Percentiles rank a stretch among this genome's conserved stretches.
Evolutionary conservation across 1,140 invertebrate species (phyloP).

Genomic region (Nylanderia fulva): DNA sequence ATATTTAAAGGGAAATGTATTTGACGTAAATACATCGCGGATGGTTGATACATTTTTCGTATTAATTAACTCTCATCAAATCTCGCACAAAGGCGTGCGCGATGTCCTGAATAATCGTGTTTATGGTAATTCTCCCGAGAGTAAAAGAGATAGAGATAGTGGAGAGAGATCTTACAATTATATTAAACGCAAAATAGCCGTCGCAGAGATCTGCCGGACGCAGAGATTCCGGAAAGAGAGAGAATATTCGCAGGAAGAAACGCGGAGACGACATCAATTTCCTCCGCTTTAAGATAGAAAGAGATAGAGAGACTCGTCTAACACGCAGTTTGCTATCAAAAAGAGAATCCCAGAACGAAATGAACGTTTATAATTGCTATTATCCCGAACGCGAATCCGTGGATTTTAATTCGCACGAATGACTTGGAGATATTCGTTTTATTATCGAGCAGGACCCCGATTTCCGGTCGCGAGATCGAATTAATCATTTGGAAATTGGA

Average conservation of each 20-base stretch:
- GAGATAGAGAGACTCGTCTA: background rate
- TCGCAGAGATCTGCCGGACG: background rate
- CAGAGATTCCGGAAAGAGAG: background rate
- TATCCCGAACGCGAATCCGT: background rate
- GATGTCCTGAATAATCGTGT: slow-evolving; percentile 4
- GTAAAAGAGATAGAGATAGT: too few relatives aligned
- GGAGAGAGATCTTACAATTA: too few relatives aligned
- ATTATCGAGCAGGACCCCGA: background rate
- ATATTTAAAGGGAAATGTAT: background rate
- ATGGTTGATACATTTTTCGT: background rate
- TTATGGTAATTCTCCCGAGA: too few relatives aligned
- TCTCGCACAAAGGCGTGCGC: background rate
- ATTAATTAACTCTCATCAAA: slow-evolving; percentile 34
- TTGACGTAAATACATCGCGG: background rate
- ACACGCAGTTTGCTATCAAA: background rate
- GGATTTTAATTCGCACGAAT: slow-evolving; percentile 4
- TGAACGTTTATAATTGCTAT: background rate
- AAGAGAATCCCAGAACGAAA: background rate
- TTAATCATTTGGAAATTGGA: background rate
- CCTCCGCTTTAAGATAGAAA: too few relatives aligned
- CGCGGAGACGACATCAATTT: slow-evolving; percentile 15
- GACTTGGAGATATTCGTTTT: background rate
- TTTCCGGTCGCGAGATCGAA: background rate
- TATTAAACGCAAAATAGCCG: slow-evolving; percentile 9
- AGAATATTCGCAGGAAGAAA: background rate